Base-by-base conservation (phyloP, 2,888 invertebrate genomes). In the Apotomis betuletana region DNA sequence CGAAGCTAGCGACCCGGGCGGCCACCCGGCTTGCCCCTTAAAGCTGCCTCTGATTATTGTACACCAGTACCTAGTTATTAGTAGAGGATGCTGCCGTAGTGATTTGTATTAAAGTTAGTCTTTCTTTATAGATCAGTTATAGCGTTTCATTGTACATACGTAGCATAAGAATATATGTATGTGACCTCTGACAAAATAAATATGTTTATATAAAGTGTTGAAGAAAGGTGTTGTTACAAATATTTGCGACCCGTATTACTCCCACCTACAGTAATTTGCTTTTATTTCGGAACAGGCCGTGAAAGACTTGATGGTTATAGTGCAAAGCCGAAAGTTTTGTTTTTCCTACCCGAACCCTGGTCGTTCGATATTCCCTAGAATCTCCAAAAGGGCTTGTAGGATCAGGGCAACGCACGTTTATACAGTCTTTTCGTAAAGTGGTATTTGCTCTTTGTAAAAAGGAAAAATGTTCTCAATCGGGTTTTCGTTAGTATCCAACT, bases 221-320 rank as follows among this genome's bases (percentile, higher is more conserved):
- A 51, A 38, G 51, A 44, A 60, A 52, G 9, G 44, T 49, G 38
- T 13, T 10, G 51, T 12, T 13, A 59, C 59, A 51, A 59, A 67
- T 52, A 67, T 67, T 67, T 59, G 51, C 51, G 51, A 51, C 15
- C 12, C 59, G 57, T 67, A 67, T 59, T 59, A 51, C 58, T 46
- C 2, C 13, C n/a, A 44, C 10, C 59, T 51, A 67, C 58, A 59
- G 59, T 51, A 10, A 13, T 59, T 52, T 41, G 27, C n/a, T 67
- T 67, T 41, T 67, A 67, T 67, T 67, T 67, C 15, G 15, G 12
- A 60, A 58, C 52, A 52, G 8, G 27, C 8, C 54, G 36, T 51
- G 6, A 54, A 54, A 54, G 13, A 8, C 52, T 52, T 51, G 67
- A 54, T 67, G 51, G 67, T 59, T 61, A 59, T 67, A 51, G 60